Conservation (phyloP, 2,797 vertebrate species). For the Benthosema pterotum region DNA sequence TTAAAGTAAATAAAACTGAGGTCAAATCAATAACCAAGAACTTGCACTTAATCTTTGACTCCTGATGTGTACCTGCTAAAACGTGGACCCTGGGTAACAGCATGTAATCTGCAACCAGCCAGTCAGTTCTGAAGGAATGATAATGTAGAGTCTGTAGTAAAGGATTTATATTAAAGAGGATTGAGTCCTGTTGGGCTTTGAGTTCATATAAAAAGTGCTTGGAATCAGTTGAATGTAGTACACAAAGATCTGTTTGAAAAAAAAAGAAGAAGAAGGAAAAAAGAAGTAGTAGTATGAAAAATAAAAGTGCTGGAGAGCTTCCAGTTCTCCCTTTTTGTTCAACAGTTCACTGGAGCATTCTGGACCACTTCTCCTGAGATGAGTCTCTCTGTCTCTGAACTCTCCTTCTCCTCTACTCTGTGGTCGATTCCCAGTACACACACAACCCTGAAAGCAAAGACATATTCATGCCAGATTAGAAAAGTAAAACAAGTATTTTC, state of each 20-base stretch:
- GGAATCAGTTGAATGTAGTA: too few relatives aligned
- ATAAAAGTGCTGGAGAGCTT: constrained; percentile 30
- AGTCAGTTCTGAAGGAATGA: too few relatives aligned
- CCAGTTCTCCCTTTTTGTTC: neutral
- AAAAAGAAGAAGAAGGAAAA: neutral
- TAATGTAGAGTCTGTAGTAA: too few relatives aligned
- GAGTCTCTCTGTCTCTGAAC: constrained; percentile 46
- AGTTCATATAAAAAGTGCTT: too few relatives aligned
- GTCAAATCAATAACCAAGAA: constrained; percentile 17
- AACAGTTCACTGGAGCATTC: constrained; percentile 39
- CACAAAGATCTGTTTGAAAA: too few relatives aligned
- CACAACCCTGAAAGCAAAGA: constrained; percentile 52
- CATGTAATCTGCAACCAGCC: too few relatives aligned
- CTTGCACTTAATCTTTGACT: neutral
- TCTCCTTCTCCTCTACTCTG: constrained; percentile 18
- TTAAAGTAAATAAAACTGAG: constrained; percentile 18
- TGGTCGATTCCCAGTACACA: constrained; percentile 55
- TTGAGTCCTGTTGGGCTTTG: too few relatives aligned
- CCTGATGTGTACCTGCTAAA: too few relatives aligned
- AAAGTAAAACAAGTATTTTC: too few relatives aligned
- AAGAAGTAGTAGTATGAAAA: neutral
- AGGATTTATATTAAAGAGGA: too few relatives aligned
- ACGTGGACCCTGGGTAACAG: too few relatives aligned
- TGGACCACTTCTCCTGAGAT: constrained; percentile 45
- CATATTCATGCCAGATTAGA: neutral